Percentiles rank a stretch among this genome's conserved stretches.
These are phyloP conservation scores for Oasisia sp. DNA, from an alignment of 2,888 invertebrate species.

Conservation along the genomic window DNA sequence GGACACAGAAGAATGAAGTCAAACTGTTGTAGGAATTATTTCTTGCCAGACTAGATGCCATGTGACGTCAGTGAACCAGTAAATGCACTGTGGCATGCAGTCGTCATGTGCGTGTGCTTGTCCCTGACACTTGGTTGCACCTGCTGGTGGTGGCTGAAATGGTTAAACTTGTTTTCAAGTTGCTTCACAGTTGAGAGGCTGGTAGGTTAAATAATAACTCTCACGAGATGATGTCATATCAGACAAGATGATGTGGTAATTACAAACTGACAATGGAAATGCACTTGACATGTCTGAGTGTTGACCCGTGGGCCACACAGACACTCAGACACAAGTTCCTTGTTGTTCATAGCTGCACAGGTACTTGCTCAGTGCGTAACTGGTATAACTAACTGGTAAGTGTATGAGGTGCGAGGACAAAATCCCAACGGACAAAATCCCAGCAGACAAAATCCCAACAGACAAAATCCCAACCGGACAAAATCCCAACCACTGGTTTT, in stretches of 20 bases:
- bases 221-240: background rate
- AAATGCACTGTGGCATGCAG: background rate
- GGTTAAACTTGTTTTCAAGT: background rate
- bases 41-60: too few species aligned
- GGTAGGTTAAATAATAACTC: background rate
- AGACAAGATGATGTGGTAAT: background rate
- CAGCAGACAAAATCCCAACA: too few species aligned
- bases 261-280: background rate
- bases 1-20: too few species aligned
- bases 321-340: background rate
- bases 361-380: background rate
- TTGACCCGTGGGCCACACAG: background rate
- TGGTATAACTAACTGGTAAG: too few species aligned
- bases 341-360: background rate
- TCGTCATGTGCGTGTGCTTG: background rate
- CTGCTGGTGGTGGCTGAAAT: background rate
- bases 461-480: too few species aligned
- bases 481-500: too few species aligned
- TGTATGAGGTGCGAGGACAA: too few species aligned
- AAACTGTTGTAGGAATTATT: too few species aligned
- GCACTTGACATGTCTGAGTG: background rate
- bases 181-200: background rate
- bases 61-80: background rate
- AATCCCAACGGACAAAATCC: too few species aligned
- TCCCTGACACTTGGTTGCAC: background rate